These are phyloP conservation scores for Sitta europaea DNA, from an alignment of 2,113 vertebrate genomes.

Conservation along the genomic window DNA sequence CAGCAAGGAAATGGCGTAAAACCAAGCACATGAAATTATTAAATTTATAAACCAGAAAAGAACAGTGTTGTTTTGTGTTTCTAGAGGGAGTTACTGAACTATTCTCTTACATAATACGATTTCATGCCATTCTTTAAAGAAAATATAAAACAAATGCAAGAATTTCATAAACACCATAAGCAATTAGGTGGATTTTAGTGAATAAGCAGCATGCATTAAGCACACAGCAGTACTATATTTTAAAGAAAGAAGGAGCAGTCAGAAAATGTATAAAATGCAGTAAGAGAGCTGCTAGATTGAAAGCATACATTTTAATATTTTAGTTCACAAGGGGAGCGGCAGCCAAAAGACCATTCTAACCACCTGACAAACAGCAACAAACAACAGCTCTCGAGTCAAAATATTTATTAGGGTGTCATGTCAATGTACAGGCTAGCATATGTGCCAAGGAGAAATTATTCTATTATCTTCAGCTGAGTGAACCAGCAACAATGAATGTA, in stretches of 20 bases:
- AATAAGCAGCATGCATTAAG: not conserved
- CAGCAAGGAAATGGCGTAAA: not conserved
- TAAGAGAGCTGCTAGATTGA: not conserved
- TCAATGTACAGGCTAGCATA: constrained; percentile 54
- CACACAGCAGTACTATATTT: not conserved
- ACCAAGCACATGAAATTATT: not conserved
- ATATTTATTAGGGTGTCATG: constrained; percentile 57
- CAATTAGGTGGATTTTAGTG: not conserved
- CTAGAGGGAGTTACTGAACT: not conserved
- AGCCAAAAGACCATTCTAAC: constrained; percentile 51
- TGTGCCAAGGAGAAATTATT: constrained; percentile 36
- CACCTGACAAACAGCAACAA: constrained; percentile 55
- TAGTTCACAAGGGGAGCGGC: not conserved
- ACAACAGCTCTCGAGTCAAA: constrained; percentile 51
- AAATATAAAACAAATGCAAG: not conserved
- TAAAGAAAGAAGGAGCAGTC: not conserved
- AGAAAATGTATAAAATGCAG: not conserved
- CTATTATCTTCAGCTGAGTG: constrained; percentile 10
- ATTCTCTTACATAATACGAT: not conserved
- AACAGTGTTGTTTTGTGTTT: not conserved
- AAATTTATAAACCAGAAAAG: not conserved
- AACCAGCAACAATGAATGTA: not conserved
- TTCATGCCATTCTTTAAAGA: not conserved
- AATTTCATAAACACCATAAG: not conserved
- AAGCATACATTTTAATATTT: constrained; percentile 57